A percentile compares a stretch with the other conserved stretches of the same genome.
These are phyloP conservation scores for Thunnus thynnus DNA, from an alignment of 2,113 vertebrate genomes.

Conservation along the genomic window DNA sequence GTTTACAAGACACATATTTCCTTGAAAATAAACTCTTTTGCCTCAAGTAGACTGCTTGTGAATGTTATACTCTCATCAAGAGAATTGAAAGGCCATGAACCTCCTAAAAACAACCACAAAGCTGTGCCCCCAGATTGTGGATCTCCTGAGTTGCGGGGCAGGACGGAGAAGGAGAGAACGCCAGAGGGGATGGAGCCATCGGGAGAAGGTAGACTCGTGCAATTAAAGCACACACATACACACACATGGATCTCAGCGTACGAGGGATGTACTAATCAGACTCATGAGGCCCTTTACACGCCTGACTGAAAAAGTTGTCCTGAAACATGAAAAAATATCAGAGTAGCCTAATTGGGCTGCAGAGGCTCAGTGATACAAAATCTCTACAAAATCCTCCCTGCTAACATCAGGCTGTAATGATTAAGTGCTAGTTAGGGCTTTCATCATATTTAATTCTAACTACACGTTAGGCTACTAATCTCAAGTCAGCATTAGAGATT, in stretches of 20 bases:
- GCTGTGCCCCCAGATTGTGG: constrained; percentile 19
- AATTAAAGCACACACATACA: constrained; percentile 14
- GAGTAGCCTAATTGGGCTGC: constrained; percentile 48
- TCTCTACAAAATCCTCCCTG: constrained; percentile 4
- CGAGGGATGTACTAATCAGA: constrained; percentile 58
- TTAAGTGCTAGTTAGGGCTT: constrained; percentile 25
- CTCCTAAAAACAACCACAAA: constrained; percentile 36
- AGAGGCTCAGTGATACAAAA: constrained; percentile 39
- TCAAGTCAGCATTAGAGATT: constrained; percentile 48
- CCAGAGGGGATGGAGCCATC: constrained; percentile 20
- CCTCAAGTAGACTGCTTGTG: constrained; percentile 29
- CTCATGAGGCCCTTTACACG: constrained; percentile 67
- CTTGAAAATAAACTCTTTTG: constrained; percentile 12
- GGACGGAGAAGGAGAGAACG: constrained; percentile 16
- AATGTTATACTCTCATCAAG: neutral
- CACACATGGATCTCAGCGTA: neutral
- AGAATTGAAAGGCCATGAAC: constrained; percentile 13
- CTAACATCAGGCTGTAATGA: constrained; percentile 37
- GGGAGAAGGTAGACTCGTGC: constrained; percentile 28
- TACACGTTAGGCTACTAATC: constrained; percentile 28
- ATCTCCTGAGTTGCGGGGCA: constrained; percentile 23
- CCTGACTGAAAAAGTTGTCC: constrained; percentile 40
- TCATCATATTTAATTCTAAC: constrained; percentile 48
- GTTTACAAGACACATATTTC: neutral
- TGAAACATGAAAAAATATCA: constrained; percentile 39